These are phyloP conservation scores for Cephalopholis sonnerati DNA, from an alignment of 2,113 vertebrate genomes.

Conservation along the genomic window DNA sequence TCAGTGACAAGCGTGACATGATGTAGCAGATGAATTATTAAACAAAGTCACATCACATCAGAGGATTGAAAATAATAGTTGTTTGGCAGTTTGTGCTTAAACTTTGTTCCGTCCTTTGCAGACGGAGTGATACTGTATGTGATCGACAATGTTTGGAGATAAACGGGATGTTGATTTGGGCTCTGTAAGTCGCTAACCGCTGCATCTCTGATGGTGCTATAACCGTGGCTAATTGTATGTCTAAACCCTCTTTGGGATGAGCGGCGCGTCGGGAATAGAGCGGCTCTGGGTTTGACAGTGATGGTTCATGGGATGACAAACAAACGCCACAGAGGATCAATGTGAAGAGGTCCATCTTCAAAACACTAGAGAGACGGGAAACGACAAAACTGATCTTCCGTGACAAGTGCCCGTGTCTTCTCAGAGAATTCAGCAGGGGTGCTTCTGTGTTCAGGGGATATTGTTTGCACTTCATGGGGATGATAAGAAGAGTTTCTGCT, in stretches of 20 bases:
- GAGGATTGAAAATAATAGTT: constrained; percentile 47
- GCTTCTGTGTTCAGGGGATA: constrained; percentile 62
- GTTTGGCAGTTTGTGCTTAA: constrained; percentile 45
- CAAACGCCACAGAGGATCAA: constrained; percentile 81
- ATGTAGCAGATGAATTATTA: constrained; percentile 69
- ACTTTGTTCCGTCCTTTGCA: constrained; percentile 37
- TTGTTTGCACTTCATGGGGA: constrained; percentile 39
- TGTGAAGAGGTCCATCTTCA: constrained; percentile 73
- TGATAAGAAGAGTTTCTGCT: constrained; percentile 13
- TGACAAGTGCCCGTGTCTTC: constrained; percentile 70
- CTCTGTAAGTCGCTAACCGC: constrained; percentile 37
- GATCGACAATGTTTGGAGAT: constrained; percentile 25
- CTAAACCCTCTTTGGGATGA: constrained; percentile 76
- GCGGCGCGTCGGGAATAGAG: constrained; percentile 69
- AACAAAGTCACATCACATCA: constrained; percentile 59
- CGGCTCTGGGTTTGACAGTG: constrained; percentile 80
- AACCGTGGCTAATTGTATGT: constrained; percentile 83
- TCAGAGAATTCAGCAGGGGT: constrained; percentile 64
- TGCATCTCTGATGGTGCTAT: constrained; percentile 53
- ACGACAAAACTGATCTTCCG: constrained; percentile 67
- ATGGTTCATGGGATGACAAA: constrained; percentile 80
- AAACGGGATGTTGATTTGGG: constrained; percentile 21
- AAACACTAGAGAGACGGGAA: constrained; percentile 65
- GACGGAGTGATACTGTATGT: neutral
- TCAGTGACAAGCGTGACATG: constrained; percentile 69